phyloP scores from a whole-genome alignment of 2,888 invertebrate species.

The Ferdinandea cuprea region DNA sequence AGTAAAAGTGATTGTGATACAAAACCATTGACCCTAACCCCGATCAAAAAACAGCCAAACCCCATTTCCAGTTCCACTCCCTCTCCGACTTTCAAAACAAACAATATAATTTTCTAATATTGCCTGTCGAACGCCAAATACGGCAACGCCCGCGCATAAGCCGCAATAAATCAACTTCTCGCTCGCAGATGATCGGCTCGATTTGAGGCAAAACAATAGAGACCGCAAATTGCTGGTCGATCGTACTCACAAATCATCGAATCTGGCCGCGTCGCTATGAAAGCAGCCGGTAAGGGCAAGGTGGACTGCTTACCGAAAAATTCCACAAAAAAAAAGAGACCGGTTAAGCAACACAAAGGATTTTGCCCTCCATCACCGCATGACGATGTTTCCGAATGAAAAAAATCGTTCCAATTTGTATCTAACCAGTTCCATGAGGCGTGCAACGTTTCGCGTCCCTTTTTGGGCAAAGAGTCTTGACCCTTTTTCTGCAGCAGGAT shows the following conservation, averaged over 20 bases:
- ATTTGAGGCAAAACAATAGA: constrained; percentile 57
- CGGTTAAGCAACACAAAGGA: constrained; percentile 20
- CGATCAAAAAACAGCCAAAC: not conserved
- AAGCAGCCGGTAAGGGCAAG: constrained; percentile 49
- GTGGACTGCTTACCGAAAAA: constrained; percentile 36
- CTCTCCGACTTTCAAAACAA: not conserved
- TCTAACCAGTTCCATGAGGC: constrained; percentile 49
- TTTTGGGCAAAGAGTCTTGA: constrained; percentile 21
- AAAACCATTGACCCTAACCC: constrained; percentile 16
- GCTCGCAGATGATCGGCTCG: constrained; percentile 40
- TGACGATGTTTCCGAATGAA: constrained; percentile 42
- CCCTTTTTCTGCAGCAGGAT: constrained; percentile 2
- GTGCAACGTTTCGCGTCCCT: constrained; percentile 1
- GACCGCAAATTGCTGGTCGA: constrained; percentile 63
- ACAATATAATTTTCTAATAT: constrained; percentile 16
- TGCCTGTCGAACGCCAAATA: constrained; percentile 3
- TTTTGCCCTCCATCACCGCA: constrained; percentile 38
- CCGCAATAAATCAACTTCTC: constrained; percentile 59
- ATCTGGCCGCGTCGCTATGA: constrained; percentile 22
- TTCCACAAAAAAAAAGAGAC: not conserved
- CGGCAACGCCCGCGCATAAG: constrained; percentile 18
- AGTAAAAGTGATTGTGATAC: constrained; percentile 16
- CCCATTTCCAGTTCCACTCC: not conserved
- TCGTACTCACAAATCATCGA: constrained; percentile 60
- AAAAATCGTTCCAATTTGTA: constrained; percentile 57